Conservation (phyloP, 2,888 invertebrate species). For the Morpho deidamia region DNA sequence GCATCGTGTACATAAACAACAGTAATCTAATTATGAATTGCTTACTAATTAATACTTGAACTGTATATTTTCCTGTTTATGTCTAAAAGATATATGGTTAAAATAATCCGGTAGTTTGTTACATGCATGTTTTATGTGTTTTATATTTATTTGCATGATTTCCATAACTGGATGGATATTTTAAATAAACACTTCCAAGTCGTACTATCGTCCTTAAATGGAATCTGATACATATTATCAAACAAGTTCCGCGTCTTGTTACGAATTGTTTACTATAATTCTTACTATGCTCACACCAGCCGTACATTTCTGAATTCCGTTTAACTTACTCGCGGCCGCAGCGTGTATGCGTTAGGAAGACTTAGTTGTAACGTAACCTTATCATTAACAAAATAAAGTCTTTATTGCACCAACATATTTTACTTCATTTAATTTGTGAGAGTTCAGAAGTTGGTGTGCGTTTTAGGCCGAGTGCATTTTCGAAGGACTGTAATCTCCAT, state of each 20-base stretch:
- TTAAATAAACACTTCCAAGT: not conserved
- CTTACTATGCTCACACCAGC: conserved; percentile 53
- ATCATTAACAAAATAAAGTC: conserved; percentile 37
- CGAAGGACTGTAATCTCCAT: conserved; percentile 61
- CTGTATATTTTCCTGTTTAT: not conserved
- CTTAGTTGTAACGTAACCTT: conserved; percentile 33
- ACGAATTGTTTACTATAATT: conserved; percentile 69
- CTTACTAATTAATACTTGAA: conserved; percentile 28
- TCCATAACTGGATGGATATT: not conserved
- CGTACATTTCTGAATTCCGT: conserved; percentile 62
- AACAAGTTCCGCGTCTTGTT: conserved; percentile 56
- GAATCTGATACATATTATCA: conserved; percentile 48
- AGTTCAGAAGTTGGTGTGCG: conserved; percentile 56
- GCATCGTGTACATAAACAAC: conserved; percentile 57
- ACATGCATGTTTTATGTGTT: too few species aligned
- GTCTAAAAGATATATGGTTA: not conserved
- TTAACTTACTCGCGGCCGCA: conserved; percentile 55
- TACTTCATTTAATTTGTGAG: conserved; percentile 42
- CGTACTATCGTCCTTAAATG: conserved; percentile 19
- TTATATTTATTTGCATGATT: too few species aligned
- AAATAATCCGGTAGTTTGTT: not conserved
- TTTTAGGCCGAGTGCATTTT: conserved; percentile 66
- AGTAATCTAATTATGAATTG: conserved; percentile 44
- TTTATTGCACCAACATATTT: conserved; percentile 31
- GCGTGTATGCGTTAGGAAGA: conserved; percentile 41